Evolutionary conservation across 1,140 invertebrate species (phyloP), one percentile per base, ranked within the genome.

Genomic region (Heliconius hermathena): DNA sequence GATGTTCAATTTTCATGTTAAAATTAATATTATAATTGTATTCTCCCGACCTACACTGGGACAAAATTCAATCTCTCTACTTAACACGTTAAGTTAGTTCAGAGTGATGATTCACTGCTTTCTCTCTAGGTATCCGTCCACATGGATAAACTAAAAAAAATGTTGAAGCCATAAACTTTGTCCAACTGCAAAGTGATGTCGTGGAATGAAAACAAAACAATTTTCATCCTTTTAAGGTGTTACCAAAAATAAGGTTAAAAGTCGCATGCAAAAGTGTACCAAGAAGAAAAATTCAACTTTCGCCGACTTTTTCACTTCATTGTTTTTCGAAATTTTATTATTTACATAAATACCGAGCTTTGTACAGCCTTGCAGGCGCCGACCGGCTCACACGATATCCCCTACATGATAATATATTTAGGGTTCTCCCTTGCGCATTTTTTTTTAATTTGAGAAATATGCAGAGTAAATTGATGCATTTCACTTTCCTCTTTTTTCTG

Each of bases 311-410:
- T 90, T 88, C 74, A 75, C 79, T 82, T 85, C 83, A 87, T 89
- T 90, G 88, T 91, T 92, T 93, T 91, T 91, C 87, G 90, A 90
- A 89, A 93, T 93, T 89, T 86, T 85, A 86, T 82, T 85, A 93
- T 94, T 94, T 94, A 94, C 92, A 93, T 94, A 94, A 92, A 92
- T 92, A 80, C 90, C 87, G 80, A 78, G 80, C 88, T 91, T 90
- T 91, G 87, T 91, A 80, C 79, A 90, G 90, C 89, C 85, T 86
- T 85, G 85, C 88, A 88, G 89, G 90, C 91, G 91, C 91, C 91
- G 84, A 84, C 80, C 38, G 75, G 76, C 76, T 77, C 81, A 77
- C 79, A 81, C 76, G 77, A 76, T 74, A 77, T 46, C 76, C 78
- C 60, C 60, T 29, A 66, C 60, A 66, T 66, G 26, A 29, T 66